Evolutionary conservation across 1,140 invertebrate genomes (phyloP), one percentile per base, ranked within the genome.

Genomic region (Lordiphosa collinella): DNA sequence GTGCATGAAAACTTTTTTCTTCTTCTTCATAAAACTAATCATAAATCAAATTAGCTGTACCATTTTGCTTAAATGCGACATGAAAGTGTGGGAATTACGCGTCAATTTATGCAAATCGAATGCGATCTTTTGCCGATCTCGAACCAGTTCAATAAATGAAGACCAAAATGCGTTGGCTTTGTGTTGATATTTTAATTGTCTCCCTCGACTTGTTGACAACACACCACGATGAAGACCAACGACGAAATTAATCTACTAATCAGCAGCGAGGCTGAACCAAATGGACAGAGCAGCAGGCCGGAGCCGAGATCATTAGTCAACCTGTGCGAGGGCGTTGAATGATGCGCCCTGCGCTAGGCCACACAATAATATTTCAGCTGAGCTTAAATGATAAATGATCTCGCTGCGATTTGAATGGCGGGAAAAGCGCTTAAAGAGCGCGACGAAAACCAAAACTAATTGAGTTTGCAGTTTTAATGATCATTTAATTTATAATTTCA

Each of bases 31-130:
- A 75, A 82, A 75, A 60, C n/a, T 36, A 36, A 34, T 29, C 52
- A 80, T 80, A 82, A 82, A 80, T 80, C 76, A 80, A 80, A 80
- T 82, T 75, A 71, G 71, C 32, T 59, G 75, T 75, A 82, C 61
- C 66, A 82, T 82, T 80, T 80, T 76, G 66, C 57, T 38, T 58
- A 82, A 80, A 80, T 75, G 60, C 70, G 65, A 82, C 76, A 82
- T 54, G 76, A 70, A 76, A 82, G 75, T 80, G 75, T 80, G 75
- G 75, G 75, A 80, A 82, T 57, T 75, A 65, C 76, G 65, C 76
- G 60, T 59, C 78, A 75, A 76, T 82, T 82, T 80, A 80, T 80
- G 76, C 54, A 63, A 80, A 80, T 80, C 46, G 50, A 36, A 67
- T 54, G 50, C 47, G 46, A 16, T 25, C 22, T 25, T 25, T 25